phyloP scores from a whole-genome alignment of 2,113 vertebrate species.

The Eudyptes chrysolophus region DNA sequence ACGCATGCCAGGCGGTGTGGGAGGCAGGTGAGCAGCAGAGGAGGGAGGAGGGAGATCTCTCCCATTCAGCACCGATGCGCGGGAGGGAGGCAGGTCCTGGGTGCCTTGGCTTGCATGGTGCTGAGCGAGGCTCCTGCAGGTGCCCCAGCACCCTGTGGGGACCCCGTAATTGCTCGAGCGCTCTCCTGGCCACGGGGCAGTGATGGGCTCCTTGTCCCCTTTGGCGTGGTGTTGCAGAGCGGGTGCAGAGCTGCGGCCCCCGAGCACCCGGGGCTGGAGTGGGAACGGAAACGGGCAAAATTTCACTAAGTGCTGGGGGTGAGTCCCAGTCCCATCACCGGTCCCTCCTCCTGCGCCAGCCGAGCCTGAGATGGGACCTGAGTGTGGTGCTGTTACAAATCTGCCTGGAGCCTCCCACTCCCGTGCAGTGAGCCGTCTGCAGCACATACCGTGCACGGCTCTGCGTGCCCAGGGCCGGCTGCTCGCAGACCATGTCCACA shows the following conservation, averaged over 20 bases:
- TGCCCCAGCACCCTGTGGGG: not conserved
- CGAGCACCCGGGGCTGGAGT: not conserved
- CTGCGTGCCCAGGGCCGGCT: fast-evolving
- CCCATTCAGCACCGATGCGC: fast-evolving
- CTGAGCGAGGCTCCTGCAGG: not conserved
- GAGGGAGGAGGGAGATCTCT: not conserved
- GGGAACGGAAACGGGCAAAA: not conserved
- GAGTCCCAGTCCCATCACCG: not conserved
- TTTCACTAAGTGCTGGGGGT: not conserved
- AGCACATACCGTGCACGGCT: fast-evolving
- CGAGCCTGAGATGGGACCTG: not conserved
- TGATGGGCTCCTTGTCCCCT: not conserved
- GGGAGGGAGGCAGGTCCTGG: not conserved
- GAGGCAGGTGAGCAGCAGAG: not conserved
- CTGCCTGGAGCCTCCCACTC: fast-evolving
- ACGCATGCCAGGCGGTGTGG: not conserved
- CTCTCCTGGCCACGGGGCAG: not conserved
- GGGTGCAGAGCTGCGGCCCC: not conserved
- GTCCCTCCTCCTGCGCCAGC: not conserved
- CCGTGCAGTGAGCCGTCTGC: fast-evolving
- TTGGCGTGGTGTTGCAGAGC: fast-evolving
- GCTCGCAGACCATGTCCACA: fast-evolving
- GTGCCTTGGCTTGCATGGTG: not conserved
- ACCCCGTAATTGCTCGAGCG: fast-evolving
- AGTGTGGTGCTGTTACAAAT: not conserved